phyloP scores from a whole-genome alignment of 1,140 invertebrate genomes.

The Bombus superbus region DNA sequence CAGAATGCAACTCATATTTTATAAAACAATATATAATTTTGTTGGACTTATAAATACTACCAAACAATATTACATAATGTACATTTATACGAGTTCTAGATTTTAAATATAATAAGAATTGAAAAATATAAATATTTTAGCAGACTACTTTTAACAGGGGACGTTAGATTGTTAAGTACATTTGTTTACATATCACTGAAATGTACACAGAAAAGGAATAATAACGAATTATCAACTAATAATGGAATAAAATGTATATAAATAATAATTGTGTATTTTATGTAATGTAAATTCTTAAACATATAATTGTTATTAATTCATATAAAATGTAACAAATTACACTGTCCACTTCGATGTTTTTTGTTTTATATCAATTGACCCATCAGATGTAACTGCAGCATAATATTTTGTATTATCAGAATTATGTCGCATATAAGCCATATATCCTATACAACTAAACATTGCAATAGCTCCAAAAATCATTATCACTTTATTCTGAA shows the following conservation, averaged over 20 bases:
- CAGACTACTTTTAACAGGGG: constrained; percentile 7
- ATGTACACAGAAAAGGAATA: not conserved
- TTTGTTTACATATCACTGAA: constrained; percentile 28
- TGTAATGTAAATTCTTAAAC: not conserved
- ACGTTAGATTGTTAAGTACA: constrained; percentile 18
- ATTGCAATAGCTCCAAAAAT: constrained; percentile 88
- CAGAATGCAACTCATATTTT: constrained; percentile 56
- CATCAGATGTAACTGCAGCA: constrained; percentile 88
- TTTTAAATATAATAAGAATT: constrained; percentile 26
- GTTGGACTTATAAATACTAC: not conserved
- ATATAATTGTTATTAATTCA: not conserved
- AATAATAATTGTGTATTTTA: constrained; percentile 6
- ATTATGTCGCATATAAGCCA: constrained; percentile 90
- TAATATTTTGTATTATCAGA: constrained; percentile 91
- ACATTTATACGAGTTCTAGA: constrained; percentile 12
- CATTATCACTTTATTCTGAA: constrained; percentile 93
- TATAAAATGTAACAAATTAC: constrained; percentile 38
- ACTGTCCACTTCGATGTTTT: constrained; percentile 91
- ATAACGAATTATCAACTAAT: not conserved
- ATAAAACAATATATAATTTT: constrained; percentile 54
- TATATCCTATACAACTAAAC: constrained; percentile 86
- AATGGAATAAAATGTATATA: not conserved
- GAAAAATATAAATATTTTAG: not conserved
- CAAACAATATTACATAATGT: not conserved
- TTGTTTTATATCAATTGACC: constrained; percentile 88